Evolutionary conservation across 1,140 invertebrate genomes (phyloP), one percentile per base, ranked within the genome.

Genomic region (Drosophila kanapiae): DNA sequence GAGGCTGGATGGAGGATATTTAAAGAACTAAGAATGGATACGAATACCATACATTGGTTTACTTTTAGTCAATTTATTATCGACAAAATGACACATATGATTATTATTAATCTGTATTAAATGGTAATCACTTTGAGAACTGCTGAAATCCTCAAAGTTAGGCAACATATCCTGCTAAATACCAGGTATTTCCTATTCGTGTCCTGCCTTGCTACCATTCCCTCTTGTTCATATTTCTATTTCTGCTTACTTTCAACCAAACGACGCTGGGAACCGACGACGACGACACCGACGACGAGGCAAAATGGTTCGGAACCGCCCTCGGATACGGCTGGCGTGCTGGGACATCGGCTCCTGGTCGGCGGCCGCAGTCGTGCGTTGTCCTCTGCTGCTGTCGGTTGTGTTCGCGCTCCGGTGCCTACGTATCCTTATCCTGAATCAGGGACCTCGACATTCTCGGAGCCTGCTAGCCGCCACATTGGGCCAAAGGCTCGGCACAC

Each of bases 201-300:
- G 14, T 43, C 38, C 31, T 42, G 40, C 29, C 29, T 7, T 6
- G 18, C 27, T 35, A 18, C 57, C 38, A 43, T 43, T 33, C 18
- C 62, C 84, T 72, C 74, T 88, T 75, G 80, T 90, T 81, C 84
- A 88, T 88, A 88, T 90, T 88, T 88, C 72, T 88, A 88, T 90
- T 90, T 90, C 72, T 70, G 78, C 78, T 90, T 84, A 75, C 77
- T 78, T 88, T 81, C 77, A 78, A 78, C 65, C 76, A 74, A 85
- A 16, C 56, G 37, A 47, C 47, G 68, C 57, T 61, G 16, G 27
- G 37, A 60, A 49, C 40, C 43, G 48, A 69, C 37, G 23, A 69
- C 37, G 23, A 29, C 62, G 29, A 38, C 65, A 63, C 59, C 59
- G 49, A 83, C 74, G 65, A 45, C 49, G 48, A 47, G 16, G 51